Evolutionary conservation across 2,797 vertebrate genomes (phyloP).

Genomic region (Centroberyx gerrardi): DNA sequence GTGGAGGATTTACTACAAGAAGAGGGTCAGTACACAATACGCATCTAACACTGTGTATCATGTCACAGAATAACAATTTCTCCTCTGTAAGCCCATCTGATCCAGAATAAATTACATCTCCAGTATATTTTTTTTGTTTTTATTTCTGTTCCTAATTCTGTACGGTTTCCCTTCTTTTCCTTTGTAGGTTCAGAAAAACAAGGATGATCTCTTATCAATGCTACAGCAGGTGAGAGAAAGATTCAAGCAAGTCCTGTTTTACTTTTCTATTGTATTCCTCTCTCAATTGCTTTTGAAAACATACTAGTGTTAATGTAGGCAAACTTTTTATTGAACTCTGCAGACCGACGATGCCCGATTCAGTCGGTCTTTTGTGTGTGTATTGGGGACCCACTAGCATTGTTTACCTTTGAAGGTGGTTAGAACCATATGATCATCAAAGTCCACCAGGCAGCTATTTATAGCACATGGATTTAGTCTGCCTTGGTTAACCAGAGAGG

Average conservation of each 20-base stretch:
- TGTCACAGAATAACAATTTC: neutral
- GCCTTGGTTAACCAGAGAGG: constrained; percentile 43
- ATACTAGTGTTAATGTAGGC: neutral
- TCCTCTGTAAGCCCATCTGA: neutral
- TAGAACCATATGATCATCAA: constrained; percentile 57
- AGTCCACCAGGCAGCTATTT: constrained; percentile 60
- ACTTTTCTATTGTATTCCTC: neutral
- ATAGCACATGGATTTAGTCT: constrained; percentile 58
- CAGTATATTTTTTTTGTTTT: neutral
- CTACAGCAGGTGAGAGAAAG: constrained; percentile 84
- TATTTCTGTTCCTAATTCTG: neutral
- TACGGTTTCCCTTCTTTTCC: constrained; percentile 21
- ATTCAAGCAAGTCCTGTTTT: neutral
- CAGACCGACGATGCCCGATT: constrained; percentile 11
- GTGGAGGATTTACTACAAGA: constrained; percentile 99
- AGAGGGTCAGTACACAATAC: constrained; percentile 89
- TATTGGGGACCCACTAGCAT: constrained; percentile 35
- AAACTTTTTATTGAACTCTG: constrained; percentile 17
- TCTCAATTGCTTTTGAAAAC: neutral
- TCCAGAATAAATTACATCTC: neutral
- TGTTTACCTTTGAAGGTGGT: constrained; percentile 66
- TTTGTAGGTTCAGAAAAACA: constrained; percentile 85
- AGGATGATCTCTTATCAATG: constrained; percentile 84
- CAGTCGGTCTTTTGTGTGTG: constrained; percentile 13
- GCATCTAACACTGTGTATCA: neutral